Evolutionary conservation across 2,888 invertebrate species (phyloP), one percentile per base, ranked within the genome.

Genomic region (Catocala fraxini): DNA sequence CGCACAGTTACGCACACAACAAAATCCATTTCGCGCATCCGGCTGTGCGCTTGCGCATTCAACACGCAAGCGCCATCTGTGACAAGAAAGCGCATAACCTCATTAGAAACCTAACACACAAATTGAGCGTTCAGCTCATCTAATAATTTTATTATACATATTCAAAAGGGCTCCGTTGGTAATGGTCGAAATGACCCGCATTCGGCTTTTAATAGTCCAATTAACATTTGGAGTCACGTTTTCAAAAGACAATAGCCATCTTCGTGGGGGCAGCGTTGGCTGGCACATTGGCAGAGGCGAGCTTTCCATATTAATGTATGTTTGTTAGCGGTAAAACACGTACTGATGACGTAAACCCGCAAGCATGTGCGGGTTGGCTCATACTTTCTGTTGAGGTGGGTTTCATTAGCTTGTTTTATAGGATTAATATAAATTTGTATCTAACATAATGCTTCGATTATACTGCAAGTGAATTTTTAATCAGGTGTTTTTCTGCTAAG

Each of bases 81-180:
- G 94, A 93, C 93, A 92, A 91, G 94, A 92, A 93, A 93, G 93
- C 93, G 87, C 93, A 94, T 93, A 93, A 92, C 93, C 94, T 92
- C 90, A 94, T 94, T 93, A 93, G 91, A 92, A 91, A 91, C 89
- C 92, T 89, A 88, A 89, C 91, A 89, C 87, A 89, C 89, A 90
- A 93, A 93, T 92, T 92, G 92, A 91, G 85, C 83, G 82, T 83
- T 80, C 87, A 85, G 83, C 88, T 87, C 88, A 91, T 91, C 91
- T 91, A 93, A 93, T 94, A 94, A 93, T 93, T 89, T 93, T 93
- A 91, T 87, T 93, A 92, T 93, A 94, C 93, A 93, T 93, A 94
- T 94, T 94, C 94, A 94, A 94, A 94, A 91, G 91, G 92, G 91
- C 91, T 89, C 77, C 86, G 79, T 80, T 77, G 76, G 92, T 93